Base-by-base conservation (phyloP, 2,113 vertebrate genomes). In the Hippocampus zosterae region DNA sequence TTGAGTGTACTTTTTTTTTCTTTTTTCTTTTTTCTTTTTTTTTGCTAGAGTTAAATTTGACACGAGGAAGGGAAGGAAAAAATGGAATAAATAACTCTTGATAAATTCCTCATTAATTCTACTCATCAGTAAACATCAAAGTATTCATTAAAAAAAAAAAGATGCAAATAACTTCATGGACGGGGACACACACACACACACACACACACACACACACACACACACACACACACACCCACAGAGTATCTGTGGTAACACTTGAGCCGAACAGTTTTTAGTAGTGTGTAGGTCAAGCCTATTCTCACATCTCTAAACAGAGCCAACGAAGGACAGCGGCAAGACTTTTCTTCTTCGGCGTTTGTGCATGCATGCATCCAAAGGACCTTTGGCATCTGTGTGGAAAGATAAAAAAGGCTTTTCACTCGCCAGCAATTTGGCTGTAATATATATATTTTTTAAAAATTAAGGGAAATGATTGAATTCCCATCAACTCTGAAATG, bases 321-420 rank as follows among this genome's bases (percentile, higher is more conserved):
- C 81, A 84, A 82, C 53, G 86, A 80, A 83, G 81, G 81, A 82
- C 83, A 84, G 77, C 62, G 68, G 71, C 67, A 61, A 53, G 67
- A 79, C 66, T 69, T 68, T 2, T 62, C 33, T 64, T 53, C 23
- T 27, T 46, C 1, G 2, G 21, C 23, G 56, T 64, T 52, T 64
- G 56, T 74, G 63, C 68, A 13, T 71, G 57, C 65, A 27, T 77
- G 72, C 77, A 15, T 74, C 68, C 21, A 56, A 72, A 10, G 33
- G 67, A 16, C 68, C 68, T 72, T 8, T 57, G n/a, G 11, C 8
- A 46, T 46, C 46, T 25, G 27, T 46, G 42, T 46, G 8, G 13
- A 65, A 44, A 65, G 27, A 46, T 46, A 23, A 65, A 65, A 65
- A 48, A 65, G 6, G 42, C 50, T 55, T 29, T 33, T 44, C 33